A percentile compares a stretch with the other conserved stretches of the same genome.
Evolutionary conservation across 2,888 invertebrate genomes (phyloP).

Genomic region (Malthinus seriepunctatus): DNA sequence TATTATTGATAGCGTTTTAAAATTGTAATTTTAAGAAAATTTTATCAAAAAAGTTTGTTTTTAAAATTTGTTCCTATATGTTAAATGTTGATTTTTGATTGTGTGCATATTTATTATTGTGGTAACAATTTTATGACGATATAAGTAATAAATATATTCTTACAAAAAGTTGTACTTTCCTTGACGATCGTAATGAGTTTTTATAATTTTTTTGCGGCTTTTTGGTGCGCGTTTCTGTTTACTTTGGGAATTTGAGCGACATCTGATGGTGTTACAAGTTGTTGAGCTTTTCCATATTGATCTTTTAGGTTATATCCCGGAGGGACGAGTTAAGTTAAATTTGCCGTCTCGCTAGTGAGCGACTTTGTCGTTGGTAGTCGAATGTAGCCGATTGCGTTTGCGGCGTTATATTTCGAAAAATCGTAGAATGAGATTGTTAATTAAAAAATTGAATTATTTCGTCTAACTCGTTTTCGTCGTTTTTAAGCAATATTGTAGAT

Average conservation of each 20-base stretch:
- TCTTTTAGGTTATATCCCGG: slow-evolving; percentile 52
- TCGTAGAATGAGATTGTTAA: background rate
- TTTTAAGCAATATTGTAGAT: background rate
- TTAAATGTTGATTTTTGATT: too few relatives aligned
- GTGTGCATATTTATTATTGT: too few relatives aligned
- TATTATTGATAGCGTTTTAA: slow-evolving; percentile 8
- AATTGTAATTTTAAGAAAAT: background rate
- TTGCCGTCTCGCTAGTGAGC: slow-evolving; percentile 5
- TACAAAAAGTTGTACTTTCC: too few relatives aligned
- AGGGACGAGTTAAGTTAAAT: slow-evolving; percentile 39
- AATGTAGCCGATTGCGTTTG: background rate
- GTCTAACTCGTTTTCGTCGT: background rate
- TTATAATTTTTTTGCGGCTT: background rate
- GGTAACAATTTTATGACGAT: too few relatives aligned
- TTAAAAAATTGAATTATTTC: background rate
- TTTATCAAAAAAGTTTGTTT: background rate
- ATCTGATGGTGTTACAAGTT: slow-evolving; percentile 13
- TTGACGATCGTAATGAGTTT: too few relatives aligned
- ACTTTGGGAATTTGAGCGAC: background rate
- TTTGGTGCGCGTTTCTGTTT: background rate
- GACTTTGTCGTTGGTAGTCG: background rate
- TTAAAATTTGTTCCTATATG: too few relatives aligned
- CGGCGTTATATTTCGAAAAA: slow-evolving; percentile 8
- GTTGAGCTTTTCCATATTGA: slow-evolving; percentile 45
- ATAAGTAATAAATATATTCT: too few relatives aligned